Base-by-base conservation (phyloP, 23 tunicate genomes). In the Trididemnum nubilum region DNA sequence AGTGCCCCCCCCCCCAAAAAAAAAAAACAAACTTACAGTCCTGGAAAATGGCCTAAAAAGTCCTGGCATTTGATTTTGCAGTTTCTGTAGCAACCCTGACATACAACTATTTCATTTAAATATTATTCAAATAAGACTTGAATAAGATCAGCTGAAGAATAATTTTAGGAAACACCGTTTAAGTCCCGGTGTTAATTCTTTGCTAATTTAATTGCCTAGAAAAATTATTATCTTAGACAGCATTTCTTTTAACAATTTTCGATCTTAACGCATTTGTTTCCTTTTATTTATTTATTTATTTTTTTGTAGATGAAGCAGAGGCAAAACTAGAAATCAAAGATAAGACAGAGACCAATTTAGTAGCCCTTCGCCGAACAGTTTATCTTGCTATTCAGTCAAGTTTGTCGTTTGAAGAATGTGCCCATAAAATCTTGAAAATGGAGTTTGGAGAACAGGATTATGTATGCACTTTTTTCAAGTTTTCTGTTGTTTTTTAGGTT, bases 321-420 rank as follows among this genome's bases (percentile, higher is more conserved):
- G 49, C 81, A 19, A 83, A 81, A 29, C 34, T 80, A 77, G 97
- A 88, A 34, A 94, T 94, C 59, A 67, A 81, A 36, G 99, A 94
- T 50, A 72, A 58, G 32, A 94, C 99, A 0, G 99, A 89, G 61
- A 94, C 94, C 5, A 94, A 94, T 54, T 58, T 85, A 0, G 95
- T 89, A 21, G 95, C 94, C 19, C 36, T 94, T 51, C 73, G 99
- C 9, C 73, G 95, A 35, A 94, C 95, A 0, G 88, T 94, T 24
- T 94, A 94, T 82, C 95, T 94, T 44, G 90, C 99, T 5, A 86
- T 94, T 32, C 99, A 94, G 74, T 94, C 99, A 7, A 85, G 90
- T 77, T 81, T 94, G 35, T 90, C 92, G 21, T 94, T 89, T 63
- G 99, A 94, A 65, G 99, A 94, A 77, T 94, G 99, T 75, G 94